A percentile compares a stretch with the other conserved stretches of the same genome.
phyloP scores from a whole-genome alignment of 2,797 vertebrate species.

The Muscicapa striata region DNA sequence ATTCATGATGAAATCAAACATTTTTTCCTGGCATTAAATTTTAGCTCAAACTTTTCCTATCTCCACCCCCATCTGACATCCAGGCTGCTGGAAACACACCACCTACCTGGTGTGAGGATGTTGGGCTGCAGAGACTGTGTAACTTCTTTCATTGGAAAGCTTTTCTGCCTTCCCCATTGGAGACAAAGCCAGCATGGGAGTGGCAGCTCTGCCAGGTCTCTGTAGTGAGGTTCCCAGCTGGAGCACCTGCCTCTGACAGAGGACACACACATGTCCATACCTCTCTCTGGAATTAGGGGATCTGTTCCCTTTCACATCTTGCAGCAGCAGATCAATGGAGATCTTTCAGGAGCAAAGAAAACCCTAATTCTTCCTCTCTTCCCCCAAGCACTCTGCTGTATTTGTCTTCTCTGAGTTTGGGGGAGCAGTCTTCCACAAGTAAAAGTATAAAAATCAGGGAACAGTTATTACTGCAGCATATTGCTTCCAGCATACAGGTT shows the following conservation, averaged over 20 bases:
- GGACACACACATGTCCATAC: rapidly evolving
- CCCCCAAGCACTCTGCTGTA: background rate
- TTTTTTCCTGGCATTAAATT: background rate
- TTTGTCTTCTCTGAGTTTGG: background rate
- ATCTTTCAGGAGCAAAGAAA: background rate
- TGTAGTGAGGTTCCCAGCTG: background rate
- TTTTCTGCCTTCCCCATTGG: background rate
- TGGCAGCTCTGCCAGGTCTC: background rate
- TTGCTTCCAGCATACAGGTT: slow-evolving; percentile 5
- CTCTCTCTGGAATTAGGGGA: background rate
- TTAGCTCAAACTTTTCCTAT: background rate
- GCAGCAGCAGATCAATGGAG: background rate
- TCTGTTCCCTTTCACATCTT: background rate
- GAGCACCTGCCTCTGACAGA: background rate
- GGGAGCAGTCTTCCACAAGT: background rate
- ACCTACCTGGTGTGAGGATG: background rate
- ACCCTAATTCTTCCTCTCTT: background rate
- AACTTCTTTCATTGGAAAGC: background rate
- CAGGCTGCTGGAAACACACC: background rate
- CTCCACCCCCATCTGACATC: rapidly evolving
- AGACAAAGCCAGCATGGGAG: background rate
- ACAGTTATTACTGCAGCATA: background rate
- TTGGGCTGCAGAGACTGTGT: background rate
- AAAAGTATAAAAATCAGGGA: background rate
- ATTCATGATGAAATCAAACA: background rate